A percentile compares a stretch with the other conserved stretches of the same genome.
These are phyloP conservation scores for Prionailurus bengalensis DNA, from an alignment of 2,113 vertebrate genomes.

Conservation along the genomic window DNA sequence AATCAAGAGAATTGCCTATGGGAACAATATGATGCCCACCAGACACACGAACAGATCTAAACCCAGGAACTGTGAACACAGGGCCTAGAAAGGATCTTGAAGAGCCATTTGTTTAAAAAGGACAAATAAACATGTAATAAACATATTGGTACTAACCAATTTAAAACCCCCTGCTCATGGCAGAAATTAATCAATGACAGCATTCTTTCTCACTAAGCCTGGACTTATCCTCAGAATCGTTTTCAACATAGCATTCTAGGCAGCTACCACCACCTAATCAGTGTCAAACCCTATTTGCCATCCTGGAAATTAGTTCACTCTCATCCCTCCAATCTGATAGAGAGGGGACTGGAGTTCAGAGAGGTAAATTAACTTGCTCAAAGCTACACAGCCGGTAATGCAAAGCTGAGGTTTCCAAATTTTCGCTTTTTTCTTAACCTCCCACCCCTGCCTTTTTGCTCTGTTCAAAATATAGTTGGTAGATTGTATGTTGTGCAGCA, in stretches of 20 bases:
- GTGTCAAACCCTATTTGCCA: neutral
- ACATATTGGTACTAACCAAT: neutral
- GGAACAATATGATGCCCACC: slow-evolving; percentile 23
- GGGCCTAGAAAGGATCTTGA: neutral
- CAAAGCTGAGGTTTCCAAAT: neutral
- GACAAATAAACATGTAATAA: neutral
- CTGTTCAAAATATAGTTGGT: slow-evolving; percentile 6
- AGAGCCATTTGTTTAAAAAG: neutral
- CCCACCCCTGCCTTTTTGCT: neutral
- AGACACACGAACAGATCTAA: neutral
- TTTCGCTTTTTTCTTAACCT: slow-evolving; percentile 14
- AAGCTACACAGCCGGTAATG: neutral
- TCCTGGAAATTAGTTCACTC: neutral
- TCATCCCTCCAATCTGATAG: neutral
- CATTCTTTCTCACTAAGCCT: neutral
- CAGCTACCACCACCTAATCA: neutral
- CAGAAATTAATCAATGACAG: neutral
- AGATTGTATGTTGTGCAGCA: neutral
- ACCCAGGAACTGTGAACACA: neutral
- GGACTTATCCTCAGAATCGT: neutral
- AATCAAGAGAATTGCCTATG: slow-evolving; percentile 61
- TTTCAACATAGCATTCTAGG: neutral
- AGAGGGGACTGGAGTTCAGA: neutral
- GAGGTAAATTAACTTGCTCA: neutral
- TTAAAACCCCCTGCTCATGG: neutral